Conservation (phyloP, 2,888 invertebrate genomes). For the Epinotia bilunana region DNA sequence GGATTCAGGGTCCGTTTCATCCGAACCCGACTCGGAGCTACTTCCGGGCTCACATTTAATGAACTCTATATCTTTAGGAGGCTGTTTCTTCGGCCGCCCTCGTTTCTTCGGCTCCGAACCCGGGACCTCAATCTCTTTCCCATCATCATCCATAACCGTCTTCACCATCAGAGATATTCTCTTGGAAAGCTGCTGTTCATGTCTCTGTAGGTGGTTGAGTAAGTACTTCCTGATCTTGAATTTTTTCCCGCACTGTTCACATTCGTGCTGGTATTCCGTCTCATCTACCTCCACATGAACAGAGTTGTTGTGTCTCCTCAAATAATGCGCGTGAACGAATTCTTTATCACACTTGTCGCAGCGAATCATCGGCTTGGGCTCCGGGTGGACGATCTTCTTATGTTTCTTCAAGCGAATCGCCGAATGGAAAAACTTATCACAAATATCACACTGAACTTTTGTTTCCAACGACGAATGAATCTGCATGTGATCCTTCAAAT, state of each 20-base stretch:
- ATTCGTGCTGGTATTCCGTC: conserved; percentile 71
- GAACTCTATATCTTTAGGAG: conserved; percentile 72
- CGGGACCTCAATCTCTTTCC: conserved; percentile 49
- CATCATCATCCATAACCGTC: conserved; percentile 72
- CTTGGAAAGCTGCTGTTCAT: conserved; percentile 78
- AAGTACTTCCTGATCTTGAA: conserved; percentile 75
- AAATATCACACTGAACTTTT: conserved; percentile 76
- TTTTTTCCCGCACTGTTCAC: conserved; percentile 75
- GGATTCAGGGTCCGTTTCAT: conserved; percentile 59
- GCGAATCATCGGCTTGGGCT: conserved; percentile 66
- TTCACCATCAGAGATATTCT: conserved; percentile 77
- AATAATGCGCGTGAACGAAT: conserved; percentile 75
- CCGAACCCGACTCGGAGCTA: conserved; percentile 66
- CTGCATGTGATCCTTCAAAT: conserved; percentile 78
- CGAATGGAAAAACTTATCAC: conserved; percentile 77
- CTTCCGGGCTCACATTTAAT: conserved; percentile 78
- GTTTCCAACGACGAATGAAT: conserved; percentile 72
- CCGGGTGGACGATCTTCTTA: conserved; percentile 74
- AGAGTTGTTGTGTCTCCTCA: conserved; percentile 70
- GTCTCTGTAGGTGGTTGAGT: conserved; percentile 72
- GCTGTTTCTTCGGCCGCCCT: conserved; percentile 54
- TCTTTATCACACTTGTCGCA: conserved; percentile 78
- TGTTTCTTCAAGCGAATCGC: conserved; percentile 76
- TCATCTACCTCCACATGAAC: conserved; percentile 75
- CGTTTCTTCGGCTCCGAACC: conserved; percentile 52